Evolutionary conservation across 2,888 invertebrate genomes (phyloP).

Genomic region (Platycheirus rosarum): DNA sequence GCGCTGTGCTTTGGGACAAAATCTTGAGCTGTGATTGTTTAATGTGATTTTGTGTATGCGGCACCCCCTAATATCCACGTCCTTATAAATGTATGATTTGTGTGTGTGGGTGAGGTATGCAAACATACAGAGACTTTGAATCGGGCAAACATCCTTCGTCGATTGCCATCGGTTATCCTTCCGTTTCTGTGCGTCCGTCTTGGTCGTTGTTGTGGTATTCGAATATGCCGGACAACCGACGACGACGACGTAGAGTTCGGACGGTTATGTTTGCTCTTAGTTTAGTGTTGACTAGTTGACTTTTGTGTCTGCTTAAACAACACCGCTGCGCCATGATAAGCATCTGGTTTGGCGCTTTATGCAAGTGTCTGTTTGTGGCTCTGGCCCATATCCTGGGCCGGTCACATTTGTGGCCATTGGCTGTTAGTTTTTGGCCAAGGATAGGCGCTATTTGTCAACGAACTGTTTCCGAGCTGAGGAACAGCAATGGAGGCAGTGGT

Average conservation of each 20-base stretch:
- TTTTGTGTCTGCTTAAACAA: slow-evolving; percentile 72
- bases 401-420: slow-evolving; percentile 72
- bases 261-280: slow-evolving; percentile 69
- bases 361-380: slow-evolving; percentile 62
- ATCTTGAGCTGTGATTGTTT: slow-evolving; percentile 73
- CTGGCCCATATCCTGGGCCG: slow-evolving; percentile 22
- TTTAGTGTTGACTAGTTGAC: slow-evolving; percentile 74
- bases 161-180: slow-evolving; percentile 66
- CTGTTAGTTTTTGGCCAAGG: slow-evolving; percentile 63
- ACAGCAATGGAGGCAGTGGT: not conserved
- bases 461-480: not conserved
- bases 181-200: slow-evolving; percentile 30
- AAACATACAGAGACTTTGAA: slow-evolving; percentile 52
- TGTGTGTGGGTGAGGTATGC: not conserved
- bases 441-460: slow-evolving; percentile 62
- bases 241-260: slow-evolving; percentile 30
- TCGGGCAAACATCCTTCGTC: slow-evolving; percentile 70
- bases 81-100: slow-evolving; percentile 31
- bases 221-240: too few relatives aligned
- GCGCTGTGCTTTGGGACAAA: slow-evolving; percentile 53
- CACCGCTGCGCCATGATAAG: slow-evolving; percentile 73
- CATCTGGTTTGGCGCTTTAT: slow-evolving; percentile 59
- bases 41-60: slow-evolving; percentile 71
- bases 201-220: slow-evolving; percentile 3
- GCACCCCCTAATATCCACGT: slow-evolving; percentile 43